Conservation (phyloP, 1,140 invertebrate species). For the Euura lappo region DNA sequence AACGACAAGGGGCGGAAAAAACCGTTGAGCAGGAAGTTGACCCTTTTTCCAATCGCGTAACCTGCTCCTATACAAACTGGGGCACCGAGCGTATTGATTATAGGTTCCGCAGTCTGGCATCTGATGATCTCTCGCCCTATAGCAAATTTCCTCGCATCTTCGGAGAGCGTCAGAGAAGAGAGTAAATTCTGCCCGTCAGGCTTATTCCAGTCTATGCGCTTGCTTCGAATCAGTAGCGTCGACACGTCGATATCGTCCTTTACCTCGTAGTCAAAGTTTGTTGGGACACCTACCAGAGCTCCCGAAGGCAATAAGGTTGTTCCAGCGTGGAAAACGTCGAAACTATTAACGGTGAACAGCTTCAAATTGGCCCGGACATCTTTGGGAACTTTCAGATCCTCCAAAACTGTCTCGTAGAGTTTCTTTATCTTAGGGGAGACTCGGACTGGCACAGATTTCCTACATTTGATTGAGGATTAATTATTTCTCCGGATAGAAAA, state of each 20-base stretch:
- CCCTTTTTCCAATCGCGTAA: constrained; percentile 58
- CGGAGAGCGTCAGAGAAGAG: constrained; percentile 71
- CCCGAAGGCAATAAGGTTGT: constrained; percentile 55
- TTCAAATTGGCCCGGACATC: constrained; percentile 50
- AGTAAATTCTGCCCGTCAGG: constrained; percentile 66
- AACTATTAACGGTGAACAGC: constrained; percentile 70
- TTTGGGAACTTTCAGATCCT: constrained; percentile 58
- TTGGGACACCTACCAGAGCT: constrained; percentile 68
- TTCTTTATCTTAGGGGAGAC: constrained; percentile 49
- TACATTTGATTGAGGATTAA: constrained; percentile 35
- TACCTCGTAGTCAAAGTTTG: constrained; percentile 64
- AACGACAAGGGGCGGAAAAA: constrained; percentile 29
- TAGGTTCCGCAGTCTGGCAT: constrained; percentile 62
- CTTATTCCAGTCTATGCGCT: constrained; percentile 67
- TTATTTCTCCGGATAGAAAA: constrained; percentile 2
- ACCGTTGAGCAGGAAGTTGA: constrained; percentile 58
- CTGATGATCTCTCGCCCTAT: constrained; percentile 75
- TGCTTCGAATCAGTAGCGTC: constrained; percentile 62
- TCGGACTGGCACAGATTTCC: constrained; percentile 45
- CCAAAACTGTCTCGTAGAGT: constrained; percentile 58
- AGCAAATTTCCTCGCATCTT: constrained; percentile 79
- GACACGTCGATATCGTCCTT: constrained; percentile 56
- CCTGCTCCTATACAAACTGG: constrained; percentile 53
- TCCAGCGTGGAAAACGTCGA: constrained; percentile 67
- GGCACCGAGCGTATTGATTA: constrained; percentile 61